phyloP scores from a whole-genome alignment of 1,140 invertebrate species.

The Nebria ingens region DNA sequence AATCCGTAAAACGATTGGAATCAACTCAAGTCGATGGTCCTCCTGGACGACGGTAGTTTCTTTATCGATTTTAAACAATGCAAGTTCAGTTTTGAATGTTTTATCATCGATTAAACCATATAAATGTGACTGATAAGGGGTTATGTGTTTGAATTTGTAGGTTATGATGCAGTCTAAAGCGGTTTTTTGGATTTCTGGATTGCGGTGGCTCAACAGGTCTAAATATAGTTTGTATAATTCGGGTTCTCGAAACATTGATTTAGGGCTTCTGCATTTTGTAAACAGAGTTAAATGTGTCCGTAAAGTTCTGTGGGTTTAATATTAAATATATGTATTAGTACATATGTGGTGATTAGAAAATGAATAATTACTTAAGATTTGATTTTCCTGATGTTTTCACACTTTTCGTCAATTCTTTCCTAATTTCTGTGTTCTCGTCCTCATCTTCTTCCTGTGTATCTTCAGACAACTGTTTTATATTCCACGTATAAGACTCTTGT shows the following conservation, averaged over 20 bases:
- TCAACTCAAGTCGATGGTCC: slow-evolving; percentile 62
- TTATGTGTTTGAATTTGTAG: slow-evolving; percentile 68
- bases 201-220: slow-evolving; percentile 68
- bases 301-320: slow-evolving; percentile 47
- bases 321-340: neutral
- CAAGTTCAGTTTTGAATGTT: slow-evolving; percentile 74
- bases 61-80: slow-evolving; percentile 63
- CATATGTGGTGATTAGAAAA: neutral
- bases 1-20: slow-evolving; percentile 76
- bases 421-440: slow-evolving; percentile 29
- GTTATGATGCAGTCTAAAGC: slow-evolving; percentile 75
- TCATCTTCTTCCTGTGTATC: slow-evolving; percentile 21
- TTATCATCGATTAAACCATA: slow-evolving; percentile 74
- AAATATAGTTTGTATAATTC: slow-evolving; percentile 65
- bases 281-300: slow-evolving; percentile 67
- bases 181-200: slow-evolving; percentile 67
- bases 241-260: slow-evolving; percentile 61
- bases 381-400: slow-evolving; percentile 19
- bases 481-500: slow-evolving; percentile 37
- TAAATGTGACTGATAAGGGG: slow-evolving; percentile 67
- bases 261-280: slow-evolving; percentile 69
- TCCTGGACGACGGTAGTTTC: slow-evolving; percentile 53
- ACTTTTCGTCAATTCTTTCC: slow-evolving; percentile 15
- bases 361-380: slow-evolving; percentile 20
- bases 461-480: slow-evolving; percentile 34